Conservation (phyloP, 2,888 invertebrate genomes). For the Melanotus villosus region DNA sequence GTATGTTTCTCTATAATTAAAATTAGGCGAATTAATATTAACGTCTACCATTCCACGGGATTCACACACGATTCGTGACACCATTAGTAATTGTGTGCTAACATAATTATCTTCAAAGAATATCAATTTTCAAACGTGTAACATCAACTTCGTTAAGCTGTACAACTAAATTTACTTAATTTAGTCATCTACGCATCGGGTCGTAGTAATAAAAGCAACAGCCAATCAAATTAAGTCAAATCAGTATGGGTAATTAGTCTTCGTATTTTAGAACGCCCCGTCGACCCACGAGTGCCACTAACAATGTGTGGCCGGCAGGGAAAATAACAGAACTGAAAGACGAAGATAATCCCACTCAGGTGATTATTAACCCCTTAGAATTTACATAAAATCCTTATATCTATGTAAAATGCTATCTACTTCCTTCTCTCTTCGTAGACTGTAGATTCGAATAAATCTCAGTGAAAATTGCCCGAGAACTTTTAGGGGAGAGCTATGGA, state of each 20-base stretch:
- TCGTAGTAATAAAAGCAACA: neutral
- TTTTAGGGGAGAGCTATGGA: slow-evolving; percentile 8
- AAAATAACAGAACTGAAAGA: slow-evolving; percentile 62
- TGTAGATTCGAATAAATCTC: slow-evolving; percentile 50
- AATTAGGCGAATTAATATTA: too few relatives aligned
- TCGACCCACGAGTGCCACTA: slow-evolving; percentile 62
- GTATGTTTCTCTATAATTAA: too few relatives aligned
- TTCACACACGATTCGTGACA: too few relatives aligned
- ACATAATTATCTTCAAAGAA: too few relatives aligned
- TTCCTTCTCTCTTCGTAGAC: slow-evolving; percentile 45
- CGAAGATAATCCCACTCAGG: slow-evolving; percentile 66
- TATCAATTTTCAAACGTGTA: too few relatives aligned
- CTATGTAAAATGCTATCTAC: slow-evolving; percentile 26
- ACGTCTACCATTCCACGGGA: too few relatives aligned
- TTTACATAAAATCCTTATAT: slow-evolving; percentile 34
- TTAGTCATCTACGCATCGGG: too few relatives aligned
- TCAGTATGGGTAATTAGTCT: slow-evolving; percentile 32
- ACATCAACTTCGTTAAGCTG: too few relatives aligned
- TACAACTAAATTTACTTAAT: too few relatives aligned
- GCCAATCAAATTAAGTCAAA: neutral
- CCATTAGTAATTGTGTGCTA: too few relatives aligned
- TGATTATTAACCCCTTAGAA: slow-evolving; percentile 55
- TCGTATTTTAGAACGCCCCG: slow-evolving; percentile 58
- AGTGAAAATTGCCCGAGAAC: slow-evolving; percentile 13
- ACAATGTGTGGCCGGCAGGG: slow-evolving; percentile 53